phyloP scores from a whole-genome alignment of 1,140 invertebrate genomes.

The Heliconius melpomene region DNA sequence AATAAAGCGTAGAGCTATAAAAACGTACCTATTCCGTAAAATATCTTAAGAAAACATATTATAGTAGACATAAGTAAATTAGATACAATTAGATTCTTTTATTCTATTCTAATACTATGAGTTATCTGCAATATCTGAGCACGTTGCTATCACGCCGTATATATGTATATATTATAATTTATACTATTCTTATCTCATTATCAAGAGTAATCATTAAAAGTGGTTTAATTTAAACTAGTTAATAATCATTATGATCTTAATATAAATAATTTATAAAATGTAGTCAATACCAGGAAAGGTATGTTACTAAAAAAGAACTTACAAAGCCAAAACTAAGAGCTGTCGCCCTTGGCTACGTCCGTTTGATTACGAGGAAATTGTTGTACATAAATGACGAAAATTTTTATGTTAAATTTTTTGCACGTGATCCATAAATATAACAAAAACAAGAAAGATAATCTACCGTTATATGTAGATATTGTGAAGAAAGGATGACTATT shows the following conservation, averaged over 20 bases:
- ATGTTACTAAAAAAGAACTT: not conserved
- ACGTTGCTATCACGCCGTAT: not conserved
- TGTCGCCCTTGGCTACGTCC: not conserved
- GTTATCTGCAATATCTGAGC: not conserved
- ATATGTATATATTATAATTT: not conserved
- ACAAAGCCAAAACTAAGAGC: not conserved
- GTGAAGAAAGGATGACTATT: too few species aligned
- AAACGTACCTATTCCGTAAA: too few species aligned
- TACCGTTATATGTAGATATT: too few species aligned
- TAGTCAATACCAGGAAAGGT: not conserved
- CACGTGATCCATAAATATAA: too few species aligned
- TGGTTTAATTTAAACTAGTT: constrained; percentile 4
- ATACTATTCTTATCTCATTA: not conserved
- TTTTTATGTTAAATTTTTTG: too few species aligned
- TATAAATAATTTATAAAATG: not conserved
- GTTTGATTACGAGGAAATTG: not conserved
- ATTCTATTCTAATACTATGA: not conserved
- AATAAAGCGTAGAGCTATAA: too few species aligned
- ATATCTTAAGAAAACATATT: too few species aligned
- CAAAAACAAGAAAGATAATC: too few species aligned
- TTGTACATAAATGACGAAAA: not conserved
- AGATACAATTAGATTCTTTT: not conserved
- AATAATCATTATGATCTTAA: not conserved
- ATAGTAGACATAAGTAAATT: too few species aligned
- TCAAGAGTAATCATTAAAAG: not conserved